Conservation (phyloP, 37 sponge, comb jelly and placozoan genomes). For the Crambe crambe region DNA sequence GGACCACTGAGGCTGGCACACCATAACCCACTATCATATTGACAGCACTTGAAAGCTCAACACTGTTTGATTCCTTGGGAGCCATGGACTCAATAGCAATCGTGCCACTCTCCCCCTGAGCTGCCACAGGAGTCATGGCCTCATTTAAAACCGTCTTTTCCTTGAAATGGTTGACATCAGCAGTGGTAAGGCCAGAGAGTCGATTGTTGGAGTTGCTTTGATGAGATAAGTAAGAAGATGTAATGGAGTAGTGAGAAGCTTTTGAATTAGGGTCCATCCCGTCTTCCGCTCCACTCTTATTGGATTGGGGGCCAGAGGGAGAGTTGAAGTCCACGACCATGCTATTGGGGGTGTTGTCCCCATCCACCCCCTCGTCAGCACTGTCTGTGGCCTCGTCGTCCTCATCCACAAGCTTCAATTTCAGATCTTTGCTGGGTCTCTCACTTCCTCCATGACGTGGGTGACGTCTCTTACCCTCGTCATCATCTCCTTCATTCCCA, state of each 20-base stretch:
- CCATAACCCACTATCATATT: constrained; percentile 53
- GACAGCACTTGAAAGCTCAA: constrained; percentile 1
- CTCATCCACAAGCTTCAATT: constrained; percentile 1
- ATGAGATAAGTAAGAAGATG: background rate
- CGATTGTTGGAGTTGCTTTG: background rate
- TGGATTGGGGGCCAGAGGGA: background rate
- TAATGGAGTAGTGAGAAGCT: background rate
- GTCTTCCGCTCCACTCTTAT: background rate
- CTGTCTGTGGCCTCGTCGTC: constrained; percentile 66
- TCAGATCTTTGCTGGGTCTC: constrained; percentile 2
- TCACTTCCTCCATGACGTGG: background rate
- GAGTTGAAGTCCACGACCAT: constrained; percentile 10
- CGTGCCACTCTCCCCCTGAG: background rate
- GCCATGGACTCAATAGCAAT: background rate
- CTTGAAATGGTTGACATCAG: background rate
- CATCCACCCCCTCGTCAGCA: constrained; percentile 49
- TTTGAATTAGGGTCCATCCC: background rate
- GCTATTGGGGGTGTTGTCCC: constrained; percentile 4
- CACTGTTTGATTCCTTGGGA: constrained; percentile 1
- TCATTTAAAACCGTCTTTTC: background rate
- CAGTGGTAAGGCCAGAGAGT: background rate
- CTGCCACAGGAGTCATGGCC: background rate
- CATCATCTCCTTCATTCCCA: constrained; percentile 29
- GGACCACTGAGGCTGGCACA: constrained; percentile 4
- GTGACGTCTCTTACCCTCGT: constrained; percentile 13